These are phyloP conservation scores for Furcifer pardalis DNA, from an alignment of 2,797 vertebrate species.

Conservation along the genomic window DNA sequence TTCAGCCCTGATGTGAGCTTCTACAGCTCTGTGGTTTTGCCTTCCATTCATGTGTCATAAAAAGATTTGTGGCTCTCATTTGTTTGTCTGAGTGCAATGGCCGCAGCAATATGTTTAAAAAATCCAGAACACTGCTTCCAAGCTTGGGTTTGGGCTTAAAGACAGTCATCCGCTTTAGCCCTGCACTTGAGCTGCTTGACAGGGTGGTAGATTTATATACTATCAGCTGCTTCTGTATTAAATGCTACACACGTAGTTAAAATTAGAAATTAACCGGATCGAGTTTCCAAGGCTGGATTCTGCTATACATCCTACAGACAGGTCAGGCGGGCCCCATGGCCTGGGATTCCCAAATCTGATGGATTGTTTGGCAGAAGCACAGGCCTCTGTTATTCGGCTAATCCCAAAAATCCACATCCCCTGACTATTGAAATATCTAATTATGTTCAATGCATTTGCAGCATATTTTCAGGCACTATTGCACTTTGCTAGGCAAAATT, in stretches of 20 bases:
- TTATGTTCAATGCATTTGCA: background rate
- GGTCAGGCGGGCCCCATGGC: background rate
- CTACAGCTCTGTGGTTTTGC: background rate
- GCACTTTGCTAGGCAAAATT: conserved; percentile 11
- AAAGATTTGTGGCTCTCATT: conserved; percentile 32
- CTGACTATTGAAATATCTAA: background rate
- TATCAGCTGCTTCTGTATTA: conserved; percentile 78
- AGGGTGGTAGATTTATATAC: conserved; percentile 65
- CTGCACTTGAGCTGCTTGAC: conserved; percentile 50
- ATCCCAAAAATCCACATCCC: conserved; percentile 23
- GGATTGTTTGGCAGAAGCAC: background rate
- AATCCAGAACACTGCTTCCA: conserved; percentile 51
- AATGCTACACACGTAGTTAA: conserved; percentile 69
- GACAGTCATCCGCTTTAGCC: conserved; percentile 60
- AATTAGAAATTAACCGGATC: conserved; percentile 74
- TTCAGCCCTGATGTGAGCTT: conserved; percentile 29
- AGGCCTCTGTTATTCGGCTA: background rate
- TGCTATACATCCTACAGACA: conserved; percentile 40
- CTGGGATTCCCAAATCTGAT: conserved; percentile 39
- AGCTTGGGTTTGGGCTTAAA: conserved; percentile 64
- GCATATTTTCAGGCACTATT: background rate
- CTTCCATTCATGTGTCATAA: conserved; percentile 9
- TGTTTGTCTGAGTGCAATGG: conserved; percentile 30
- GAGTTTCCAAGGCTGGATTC: conserved; percentile 58
- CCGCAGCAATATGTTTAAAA: conserved; percentile 31